Base-by-base conservation (phyloP, 2,888 invertebrate species). In the Mamestra brassicae region DNA sequence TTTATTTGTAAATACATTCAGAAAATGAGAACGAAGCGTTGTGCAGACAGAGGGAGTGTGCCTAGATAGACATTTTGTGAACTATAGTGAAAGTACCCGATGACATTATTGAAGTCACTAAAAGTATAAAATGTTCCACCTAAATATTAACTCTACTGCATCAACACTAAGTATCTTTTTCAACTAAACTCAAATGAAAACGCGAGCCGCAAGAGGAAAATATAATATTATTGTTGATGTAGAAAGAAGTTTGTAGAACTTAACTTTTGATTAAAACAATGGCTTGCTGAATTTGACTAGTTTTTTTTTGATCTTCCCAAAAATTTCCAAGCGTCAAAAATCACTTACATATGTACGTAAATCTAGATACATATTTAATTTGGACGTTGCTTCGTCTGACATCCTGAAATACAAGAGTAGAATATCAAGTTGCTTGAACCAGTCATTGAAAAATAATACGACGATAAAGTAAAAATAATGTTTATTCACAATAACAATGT, bases 401-500 rank as follows among this genome's bases (percentile, higher is more conserved):
- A 1, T n/a, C 3, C 17, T n/a, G 45, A 52, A 57, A 55, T 52
- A 62, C 55, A 57, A 64, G 38, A 54, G 13, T n/a, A 38, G 7
- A 74, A 1, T 52, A n/a, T 58, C 11, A 58, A 3, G 15, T 74
- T 6, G 17, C 10, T 62, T 36, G 8, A 36, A 38, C 10, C 38
- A 63, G 15, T 5, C 26, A 34, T 71, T 61, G 10, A 52, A 60
- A 54, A 66, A 60, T 50, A 78, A 69, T 47, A 17, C 17, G 6
- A 54, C 72, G 4, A 45, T 57, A 50, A 62, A 60, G 57, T 67
- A 74, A 70, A 81, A 80, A 80, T 62, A 62, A 62, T 70, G 34
- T 81, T 81, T 82, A 82, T 82, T 81, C n/a, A 61, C 60, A 57
- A 74, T 71, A 84, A 86, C 78, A 81, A 74, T 82, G 81, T 60